Percentiles rank a stretch among this genome's conserved stretches.
These are phyloP conservation scores for Anhinga anhinga DNA, from an alignment of 2,113 vertebrate genomes.

Conservation along the genomic window DNA sequence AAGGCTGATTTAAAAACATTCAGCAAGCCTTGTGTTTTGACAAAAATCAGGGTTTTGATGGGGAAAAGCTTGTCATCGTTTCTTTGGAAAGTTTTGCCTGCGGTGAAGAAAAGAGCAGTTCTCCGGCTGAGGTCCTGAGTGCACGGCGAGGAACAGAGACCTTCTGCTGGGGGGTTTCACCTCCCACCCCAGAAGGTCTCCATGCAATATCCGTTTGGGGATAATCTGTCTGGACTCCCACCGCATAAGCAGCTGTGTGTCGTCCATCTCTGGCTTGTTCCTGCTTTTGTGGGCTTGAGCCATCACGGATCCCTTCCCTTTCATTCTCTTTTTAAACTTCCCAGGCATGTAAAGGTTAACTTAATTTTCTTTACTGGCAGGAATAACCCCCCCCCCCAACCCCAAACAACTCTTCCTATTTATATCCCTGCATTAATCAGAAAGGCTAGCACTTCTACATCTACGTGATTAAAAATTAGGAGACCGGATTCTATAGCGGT, in stretches of 20 bases:
- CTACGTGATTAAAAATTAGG: conserved; percentile 75
- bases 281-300: background rate
- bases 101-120: background rate
- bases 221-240: background rate
- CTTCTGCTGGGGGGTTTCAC: background rate
- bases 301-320: background rate
- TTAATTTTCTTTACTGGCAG: background rate
- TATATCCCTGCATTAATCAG: conserved; percentile 73
- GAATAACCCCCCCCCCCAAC: background rate
- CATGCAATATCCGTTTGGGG: no score
- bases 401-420: conserved; percentile 53
- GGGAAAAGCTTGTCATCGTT: background rate
- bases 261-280: background rate
- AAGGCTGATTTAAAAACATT: background rate
- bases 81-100: background rate
- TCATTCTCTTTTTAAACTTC: background rate
- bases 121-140: background rate
- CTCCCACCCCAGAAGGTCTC: background rate
- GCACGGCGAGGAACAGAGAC: background rate
- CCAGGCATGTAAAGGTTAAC: conserved; percentile 13
- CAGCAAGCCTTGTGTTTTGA: background rate
- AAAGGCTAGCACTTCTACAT: conserved; percentile 42
- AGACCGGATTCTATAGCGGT: conserved; percentile 48
- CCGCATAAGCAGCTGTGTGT: background rate
- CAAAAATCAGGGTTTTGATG: background rate